Evolutionary conservation across 2,888 invertebrate species (phyloP).

Genomic region (Amphimallon solstitiale): DNA sequence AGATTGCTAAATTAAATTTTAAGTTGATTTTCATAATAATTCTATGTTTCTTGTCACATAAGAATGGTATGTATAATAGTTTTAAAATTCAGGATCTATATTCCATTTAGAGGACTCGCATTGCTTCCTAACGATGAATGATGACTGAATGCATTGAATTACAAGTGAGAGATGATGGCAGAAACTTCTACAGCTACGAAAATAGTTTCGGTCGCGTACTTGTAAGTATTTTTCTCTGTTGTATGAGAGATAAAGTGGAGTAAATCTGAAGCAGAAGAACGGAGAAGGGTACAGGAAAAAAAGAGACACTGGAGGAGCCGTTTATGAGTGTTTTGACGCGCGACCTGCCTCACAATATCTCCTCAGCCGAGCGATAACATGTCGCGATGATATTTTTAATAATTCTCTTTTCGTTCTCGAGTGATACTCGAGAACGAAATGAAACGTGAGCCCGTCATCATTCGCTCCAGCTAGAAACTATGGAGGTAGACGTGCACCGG

Average conservation of each 20-base stretch:
- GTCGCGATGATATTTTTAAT: conserved; percentile 25
- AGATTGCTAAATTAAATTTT: too few relatives aligned
- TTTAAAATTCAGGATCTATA: conserved; percentile 41
- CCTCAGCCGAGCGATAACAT: conserved; percentile 22
- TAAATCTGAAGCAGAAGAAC: too few relatives aligned
- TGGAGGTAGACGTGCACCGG: not conserved
- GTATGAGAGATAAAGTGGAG: not conserved
- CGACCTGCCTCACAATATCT: conserved; percentile 10
- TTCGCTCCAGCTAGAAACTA: not conserved
- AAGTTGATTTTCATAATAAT: too few relatives aligned
- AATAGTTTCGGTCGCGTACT: conserved; percentile 7
- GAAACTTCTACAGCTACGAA: conserved; percentile 20
- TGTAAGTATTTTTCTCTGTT: not conserved
- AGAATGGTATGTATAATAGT: conserved; percentile 7
- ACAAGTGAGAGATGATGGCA: not conserved
- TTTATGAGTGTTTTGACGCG: conserved; percentile 28
- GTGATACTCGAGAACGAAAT: conserved; percentile 12
- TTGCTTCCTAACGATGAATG: conserved; percentile 37
- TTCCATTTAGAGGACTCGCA: conserved; percentile 41
- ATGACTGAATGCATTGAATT: conserved; percentile 36
- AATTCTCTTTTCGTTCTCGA: conserved; percentile 31
- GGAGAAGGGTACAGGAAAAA: too few relatives aligned
- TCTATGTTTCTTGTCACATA: too few relatives aligned
- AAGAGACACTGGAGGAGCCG: conserved; percentile 16
- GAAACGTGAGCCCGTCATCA: not conserved